phyloP scores from a whole-genome alignment of 2,797 vertebrate species.

The Mormyrus hasselquistii region DNA sequence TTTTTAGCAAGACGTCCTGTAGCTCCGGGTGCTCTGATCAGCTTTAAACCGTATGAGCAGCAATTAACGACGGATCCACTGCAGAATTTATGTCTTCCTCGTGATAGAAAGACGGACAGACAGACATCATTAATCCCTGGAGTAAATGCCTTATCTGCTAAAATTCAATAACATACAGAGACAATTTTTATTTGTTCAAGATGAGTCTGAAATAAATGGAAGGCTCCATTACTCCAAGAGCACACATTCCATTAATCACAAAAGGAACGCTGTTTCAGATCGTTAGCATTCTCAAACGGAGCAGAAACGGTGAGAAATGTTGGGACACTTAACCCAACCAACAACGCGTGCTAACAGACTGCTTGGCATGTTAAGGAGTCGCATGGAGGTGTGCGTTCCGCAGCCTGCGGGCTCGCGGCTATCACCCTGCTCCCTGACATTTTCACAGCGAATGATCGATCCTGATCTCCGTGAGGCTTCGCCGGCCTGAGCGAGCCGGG shows the following conservation, averaged over 20 bases:
- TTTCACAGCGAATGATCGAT: slow-evolving; percentile 40
- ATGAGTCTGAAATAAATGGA: neutral
- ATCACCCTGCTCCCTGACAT: slow-evolving; percentile 34
- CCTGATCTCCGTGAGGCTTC: slow-evolving; percentile 31
- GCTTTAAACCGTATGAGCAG: neutral
- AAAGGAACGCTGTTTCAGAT: slow-evolving; percentile 26
- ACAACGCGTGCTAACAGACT: neutral
- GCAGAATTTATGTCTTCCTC: neutral
- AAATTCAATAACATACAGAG: neutral
- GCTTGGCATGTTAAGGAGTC: slow-evolving; percentile 21
- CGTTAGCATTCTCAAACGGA: slow-evolving; percentile 38
- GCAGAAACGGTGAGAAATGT: slow-evolving; percentile 27
- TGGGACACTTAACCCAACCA: slow-evolving; percentile 31
- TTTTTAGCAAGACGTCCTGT: neutral
- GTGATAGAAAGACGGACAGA: neutral
- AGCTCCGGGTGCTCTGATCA: neutral
- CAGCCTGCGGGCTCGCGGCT: slow-evolving; percentile 19
- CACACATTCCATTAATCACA: slow-evolving; percentile 12
- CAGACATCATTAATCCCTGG: neutral
- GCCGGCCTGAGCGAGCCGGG: slow-evolving; percentile 19
- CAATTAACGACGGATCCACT: neutral
- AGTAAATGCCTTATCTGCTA: neutral
- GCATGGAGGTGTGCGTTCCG: slow-evolving; percentile 9
- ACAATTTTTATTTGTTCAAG: neutral
- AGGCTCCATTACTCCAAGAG: neutral